Percentiles rank a stretch among this genome's conserved stretches.
These are phyloP conservation scores for Parelbella ahira DNA, from an alignment of 2,888 invertebrate species.

Conservation along the genomic window DNA sequence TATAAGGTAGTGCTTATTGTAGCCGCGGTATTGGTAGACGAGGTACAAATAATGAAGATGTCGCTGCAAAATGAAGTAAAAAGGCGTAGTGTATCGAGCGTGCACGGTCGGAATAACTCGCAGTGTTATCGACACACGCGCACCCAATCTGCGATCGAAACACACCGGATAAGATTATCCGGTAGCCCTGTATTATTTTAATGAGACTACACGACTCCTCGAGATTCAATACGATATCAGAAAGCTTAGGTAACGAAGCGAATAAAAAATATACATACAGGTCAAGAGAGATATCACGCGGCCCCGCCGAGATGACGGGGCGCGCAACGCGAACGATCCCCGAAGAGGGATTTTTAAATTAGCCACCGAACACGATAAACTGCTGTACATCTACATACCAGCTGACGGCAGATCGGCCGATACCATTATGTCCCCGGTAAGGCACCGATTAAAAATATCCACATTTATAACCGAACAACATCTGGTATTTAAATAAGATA, in stretches of 20 bases:
- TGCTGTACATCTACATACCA: slow-evolving; percentile 71
- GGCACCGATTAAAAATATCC: slow-evolving; percentile 76
- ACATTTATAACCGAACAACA: slow-evolving; percentile 76
- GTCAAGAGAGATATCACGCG: slow-evolving; percentile 74
- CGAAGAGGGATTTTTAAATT: slow-evolving; percentile 67
- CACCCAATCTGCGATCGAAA: slow-evolving; percentile 79
- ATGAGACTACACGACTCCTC: slow-evolving; percentile 78
- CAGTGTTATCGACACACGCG: slow-evolving; percentile 76
- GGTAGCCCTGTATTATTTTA: slow-evolving; percentile 80
- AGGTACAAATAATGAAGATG: slow-evolving; percentile 75
- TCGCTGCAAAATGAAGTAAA: slow-evolving; percentile 70
- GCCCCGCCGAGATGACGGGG: slow-evolving; percentile 54
- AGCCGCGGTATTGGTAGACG: slow-evolving; percentile 33
- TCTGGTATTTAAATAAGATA: slow-evolving; percentile 80
- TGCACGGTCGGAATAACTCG: slow-evolving; percentile 74
- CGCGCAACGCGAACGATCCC: slow-evolving; percentile 48
- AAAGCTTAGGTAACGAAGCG: slow-evolving; percentile 74
- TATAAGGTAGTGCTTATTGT: slow-evolving; percentile 19
- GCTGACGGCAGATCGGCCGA: slow-evolving; percentile 77
- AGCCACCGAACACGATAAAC: slow-evolving; percentile 70
- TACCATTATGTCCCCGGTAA: slow-evolving; percentile 78
- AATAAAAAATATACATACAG: slow-evolving; percentile 63
- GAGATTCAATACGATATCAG: slow-evolving; percentile 75
- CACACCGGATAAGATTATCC: slow-evolving; percentile 80
- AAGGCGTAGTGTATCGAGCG: slow-evolving; percentile 70